phyloP scores from a whole-genome alignment of 2,888 invertebrate species.

The Lasioglossum villosulum region DNA sequence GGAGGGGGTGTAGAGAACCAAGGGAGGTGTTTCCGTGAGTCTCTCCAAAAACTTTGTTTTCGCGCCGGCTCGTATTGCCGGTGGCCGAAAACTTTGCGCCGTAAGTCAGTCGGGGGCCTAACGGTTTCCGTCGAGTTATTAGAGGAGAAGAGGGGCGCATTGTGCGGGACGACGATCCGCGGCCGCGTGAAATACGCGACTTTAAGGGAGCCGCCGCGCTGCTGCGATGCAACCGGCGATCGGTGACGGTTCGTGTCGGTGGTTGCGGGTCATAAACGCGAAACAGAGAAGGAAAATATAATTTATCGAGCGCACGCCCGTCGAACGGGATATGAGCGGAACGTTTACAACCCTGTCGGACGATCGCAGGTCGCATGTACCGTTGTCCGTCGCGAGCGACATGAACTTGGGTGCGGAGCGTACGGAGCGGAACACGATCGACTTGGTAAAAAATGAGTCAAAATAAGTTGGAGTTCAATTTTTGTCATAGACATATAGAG shows the following conservation, averaged over 20 bases:
- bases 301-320: constrained; percentile 38
- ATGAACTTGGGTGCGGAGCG: constrained; percentile 20
- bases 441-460: not conserved
- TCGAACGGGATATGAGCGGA: constrained; percentile 18
- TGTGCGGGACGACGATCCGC: constrained; percentile 39
- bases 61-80: constrained; percentile 72
- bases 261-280: constrained; percentile 16
- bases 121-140: constrained; percentile 45
- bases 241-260: not conserved
- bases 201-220: not conserved
- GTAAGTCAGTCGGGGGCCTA: constrained; percentile 74
- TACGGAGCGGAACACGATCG: not conserved
- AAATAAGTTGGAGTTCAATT: not conserved
- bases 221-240: constrained; percentile 9
- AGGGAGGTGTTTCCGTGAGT: constrained; percentile 48
- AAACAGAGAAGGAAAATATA: constrained; percentile 20
- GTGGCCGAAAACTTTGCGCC: constrained; percentile 78
- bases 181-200: constrained; percentile 40
- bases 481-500: no score
- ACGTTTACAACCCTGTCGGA: constrained; percentile 31
- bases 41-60: constrained; percentile 77
- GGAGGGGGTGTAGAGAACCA: not conserved
- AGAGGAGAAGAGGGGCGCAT: constrained; percentile 37
- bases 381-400: not conserved
- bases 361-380: constrained; percentile 1